phyloP scores from a whole-genome alignment of 1,140 invertebrate species.

The Sarcophaga peregrina region DNA sequence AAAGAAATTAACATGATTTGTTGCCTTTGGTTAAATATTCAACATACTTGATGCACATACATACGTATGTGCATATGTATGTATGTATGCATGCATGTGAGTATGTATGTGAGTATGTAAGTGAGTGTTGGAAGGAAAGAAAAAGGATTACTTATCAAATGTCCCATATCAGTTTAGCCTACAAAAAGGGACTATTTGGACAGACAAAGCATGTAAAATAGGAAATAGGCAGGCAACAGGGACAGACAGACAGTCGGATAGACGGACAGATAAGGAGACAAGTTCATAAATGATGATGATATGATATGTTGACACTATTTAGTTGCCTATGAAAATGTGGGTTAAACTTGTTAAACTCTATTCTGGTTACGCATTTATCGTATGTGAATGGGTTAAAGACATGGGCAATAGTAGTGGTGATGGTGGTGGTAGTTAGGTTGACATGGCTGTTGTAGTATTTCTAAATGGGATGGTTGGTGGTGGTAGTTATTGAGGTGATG shows the following conservation, averaged over 20 bases:
- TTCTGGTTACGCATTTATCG: neutral
- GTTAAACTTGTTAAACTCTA: constrained; percentile 25
- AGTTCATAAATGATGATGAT: constrained; percentile 1
- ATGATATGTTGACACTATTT: constrained; percentile 25
- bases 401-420: neutral
- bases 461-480: too few species aligned
- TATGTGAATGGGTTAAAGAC: neutral
- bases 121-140: neutral
- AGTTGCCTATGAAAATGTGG: neutral
- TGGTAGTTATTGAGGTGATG: constrained; percentile 16
- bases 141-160: constrained; percentile 16
- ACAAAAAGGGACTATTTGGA: too few species aligned
- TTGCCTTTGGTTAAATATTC: constrained; percentile 20
- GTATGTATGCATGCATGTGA: neutral
- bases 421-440: neutral
- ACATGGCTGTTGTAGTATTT: too few species aligned
- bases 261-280: neutral
- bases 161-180: neutral
- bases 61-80: neutral
- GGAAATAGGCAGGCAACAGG: neutral
- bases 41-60: neutral
- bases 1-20: constrained; percentile 16
- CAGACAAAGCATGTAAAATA: too few species aligned
- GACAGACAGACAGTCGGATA: neutral
- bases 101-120: neutral